A percentile compares a stretch with the other conserved stretches of the same genome.
phyloP scores from a whole-genome alignment of 2,113 vertebrate genomes.

The Perccottus glenii region DNA sequence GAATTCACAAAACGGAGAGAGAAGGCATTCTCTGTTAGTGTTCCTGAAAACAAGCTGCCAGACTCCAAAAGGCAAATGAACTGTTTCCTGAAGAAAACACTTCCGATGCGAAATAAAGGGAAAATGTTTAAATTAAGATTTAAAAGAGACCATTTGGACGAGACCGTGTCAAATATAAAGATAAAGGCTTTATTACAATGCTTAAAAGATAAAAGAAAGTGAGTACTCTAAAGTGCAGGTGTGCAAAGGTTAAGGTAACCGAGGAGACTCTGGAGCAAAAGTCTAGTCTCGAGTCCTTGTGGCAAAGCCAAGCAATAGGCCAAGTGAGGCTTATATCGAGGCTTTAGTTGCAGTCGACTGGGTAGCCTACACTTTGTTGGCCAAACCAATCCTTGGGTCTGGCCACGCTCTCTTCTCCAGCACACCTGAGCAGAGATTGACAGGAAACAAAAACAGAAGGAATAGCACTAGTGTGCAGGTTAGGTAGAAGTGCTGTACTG shows the following conservation, averaged over 20 bases:
- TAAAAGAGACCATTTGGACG: too few relatives aligned
- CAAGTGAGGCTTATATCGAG: too few relatives aligned
- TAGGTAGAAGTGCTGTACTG: constrained; percentile 3
- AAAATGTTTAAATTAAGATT: constrained; percentile 17
- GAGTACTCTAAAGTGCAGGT: too few relatives aligned
- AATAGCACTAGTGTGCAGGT: constrained; percentile 35
- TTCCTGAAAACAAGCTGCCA: neutral
- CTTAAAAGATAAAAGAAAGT: neutral
- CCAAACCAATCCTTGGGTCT: too few relatives aligned
- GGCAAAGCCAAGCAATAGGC: too few relatives aligned
- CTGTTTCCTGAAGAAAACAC: neutral
- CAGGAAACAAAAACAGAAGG: constrained; percentile 35
- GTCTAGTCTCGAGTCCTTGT: too few relatives aligned
- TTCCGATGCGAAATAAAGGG: constrained; percentile 26
- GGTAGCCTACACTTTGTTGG: neutral
- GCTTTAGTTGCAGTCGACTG: too few relatives aligned
- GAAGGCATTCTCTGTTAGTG: neutral
- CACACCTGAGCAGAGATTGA: neutral
- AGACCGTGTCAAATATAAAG: constrained; percentile 5
- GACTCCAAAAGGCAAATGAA: neutral
- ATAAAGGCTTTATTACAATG: constrained; percentile 11
- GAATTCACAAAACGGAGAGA: neutral
- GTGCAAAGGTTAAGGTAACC: too few relatives aligned
- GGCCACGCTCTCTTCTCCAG: too few relatives aligned
- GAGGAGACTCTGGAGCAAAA: too few relatives aligned